phyloP scores from a whole-genome alignment of 2,113 vertebrate species.

The Cebidichthys violaceus region DNA sequence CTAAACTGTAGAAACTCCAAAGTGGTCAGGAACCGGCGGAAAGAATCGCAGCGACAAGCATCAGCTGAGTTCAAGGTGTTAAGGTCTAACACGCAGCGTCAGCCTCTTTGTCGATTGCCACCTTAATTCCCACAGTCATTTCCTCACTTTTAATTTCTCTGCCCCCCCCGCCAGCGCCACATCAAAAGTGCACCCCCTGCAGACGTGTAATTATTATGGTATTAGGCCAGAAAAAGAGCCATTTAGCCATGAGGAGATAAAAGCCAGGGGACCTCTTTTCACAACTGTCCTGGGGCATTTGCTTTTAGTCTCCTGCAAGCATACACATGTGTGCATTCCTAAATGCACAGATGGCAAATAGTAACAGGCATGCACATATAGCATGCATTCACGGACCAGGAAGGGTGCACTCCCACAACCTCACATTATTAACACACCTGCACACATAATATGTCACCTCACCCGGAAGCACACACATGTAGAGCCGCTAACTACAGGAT shows the following conservation, averaged over 20 bases:
- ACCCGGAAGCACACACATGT: conserved; percentile 1
- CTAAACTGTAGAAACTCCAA: conserved; percentile 50
- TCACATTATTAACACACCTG: neutral
- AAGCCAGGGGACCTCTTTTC: conserved; percentile 60
- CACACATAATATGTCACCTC: neutral
- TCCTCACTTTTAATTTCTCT: conserved; percentile 82
- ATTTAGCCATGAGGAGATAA: conserved; percentile 78
- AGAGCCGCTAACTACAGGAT: neutral
- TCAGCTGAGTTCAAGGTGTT: conserved; percentile 74
- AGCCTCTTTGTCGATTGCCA: conserved; percentile 75
- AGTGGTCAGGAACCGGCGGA: conserved; percentile 56
- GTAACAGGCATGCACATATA: neutral
- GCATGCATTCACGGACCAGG: neutral
- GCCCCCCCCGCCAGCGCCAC: conserved; percentile 32
- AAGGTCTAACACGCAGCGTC: conserved; percentile 61
- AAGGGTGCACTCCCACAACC: neutral
- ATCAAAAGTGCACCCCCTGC: conserved; percentile 79
- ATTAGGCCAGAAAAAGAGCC: conserved; percentile 80
- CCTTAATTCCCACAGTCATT: conserved; percentile 78
- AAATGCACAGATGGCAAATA: neutral
- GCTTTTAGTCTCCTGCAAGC: conserved; percentile 19
- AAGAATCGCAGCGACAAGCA: conserved; percentile 79
- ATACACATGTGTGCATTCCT: neutral
- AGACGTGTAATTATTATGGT: conserved; percentile 84
- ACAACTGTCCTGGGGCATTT: conserved; percentile 22